Base-by-base conservation (phyloP, 2,888 invertebrate species). In the Tachystola acroxantha region DNA sequence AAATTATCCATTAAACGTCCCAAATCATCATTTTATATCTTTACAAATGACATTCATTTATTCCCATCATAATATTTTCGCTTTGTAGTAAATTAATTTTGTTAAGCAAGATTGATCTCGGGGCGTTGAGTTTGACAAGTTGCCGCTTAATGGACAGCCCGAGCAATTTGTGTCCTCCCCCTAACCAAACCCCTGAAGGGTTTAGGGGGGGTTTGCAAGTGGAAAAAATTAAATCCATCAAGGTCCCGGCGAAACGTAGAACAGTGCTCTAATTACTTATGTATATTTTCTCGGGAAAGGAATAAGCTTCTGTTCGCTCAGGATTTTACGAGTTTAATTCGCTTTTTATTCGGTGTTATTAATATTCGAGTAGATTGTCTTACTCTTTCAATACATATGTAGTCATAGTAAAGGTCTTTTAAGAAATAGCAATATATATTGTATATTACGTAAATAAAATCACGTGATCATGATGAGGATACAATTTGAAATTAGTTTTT, bases 81-180 rank as follows among this genome's bases (percentile, higher is more conserved):
- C 10, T 26, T 22, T 22, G 31, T 31, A 26, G 19, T 12, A 34
- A 42, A 42, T 42, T 33, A 28, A 42, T 32, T 38, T 36, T 32
- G 14, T 28, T 27, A 34, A 29, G 25, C 37, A 24, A 37, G 37
- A 41, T 37, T 39, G 36, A 39, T 41, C 34, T 34, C 37, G 12
- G 37, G 53, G 49, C 43, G 52, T 52, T 50, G 47, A 45, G 54
- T 65, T 62, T 64, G 65, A 63, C 59, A 60, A 60, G 60, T 57
- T 51, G 53, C 44, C 56, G 54, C 50, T 50, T 57, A 60, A 59
- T 49, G 43, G 41, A 34, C 7, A 26, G 36, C 19, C 28, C 11
- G 27, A 36, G 31, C 31, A 32, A 42, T 38, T 42, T 38, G 30
- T 36, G 38, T 29, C 34, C 35, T 7, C 36, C 33, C 29, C 22